Evolutionary conservation across 2,888 invertebrate species (phyloP), one percentile per base, ranked within the genome.

Genomic region (Eilema caniola): DNA sequence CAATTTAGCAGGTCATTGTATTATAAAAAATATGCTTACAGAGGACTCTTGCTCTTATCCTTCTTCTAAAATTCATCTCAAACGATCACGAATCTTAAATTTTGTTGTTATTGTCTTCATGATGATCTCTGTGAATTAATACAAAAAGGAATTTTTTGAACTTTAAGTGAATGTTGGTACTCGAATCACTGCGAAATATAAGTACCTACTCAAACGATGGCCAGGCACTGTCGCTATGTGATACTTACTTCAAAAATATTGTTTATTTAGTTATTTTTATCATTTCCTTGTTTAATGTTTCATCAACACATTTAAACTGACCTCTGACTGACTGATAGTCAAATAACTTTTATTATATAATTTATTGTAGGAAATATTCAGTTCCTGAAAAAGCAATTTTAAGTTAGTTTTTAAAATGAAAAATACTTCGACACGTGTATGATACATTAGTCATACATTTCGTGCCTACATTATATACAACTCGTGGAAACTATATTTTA

Each of bases 241-340:
- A 73, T 25, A 75, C 69, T 70, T 72, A 74, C 70, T 37, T 66
- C 66, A 70, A 76, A 41, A 73, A 76, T 71, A 66, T 68, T 84
- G 69, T 78, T 78, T 82, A 75, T 74, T 71, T 78, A 71, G 75
- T 71, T 53, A 70, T 61, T 72, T 60, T 82, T 82, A 82, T 82
- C 82, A 64, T 73, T 82, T 82, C 82, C 82, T 82, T 73, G 67
- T 82, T 82, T 80, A 75, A 75, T 78, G 69, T 82, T 82, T 82
- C 78, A 75, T 80, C 72, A 82, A 82, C 71, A 71, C 66, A 72
- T 23, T 69, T 67, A 60, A 74, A 76, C 72, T 82, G 76, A 83
- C 80, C 84, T 75, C 61, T 82, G 80, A 78, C 81, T 65, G 71
- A 62, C 70, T 73, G 67, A 64, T 73, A 60, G 69, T 62, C 59